These are phyloP conservation scores for Drosophila arawakana DNA, from an alignment of 1,140 invertebrate species.

Conservation along the genomic window DNA sequence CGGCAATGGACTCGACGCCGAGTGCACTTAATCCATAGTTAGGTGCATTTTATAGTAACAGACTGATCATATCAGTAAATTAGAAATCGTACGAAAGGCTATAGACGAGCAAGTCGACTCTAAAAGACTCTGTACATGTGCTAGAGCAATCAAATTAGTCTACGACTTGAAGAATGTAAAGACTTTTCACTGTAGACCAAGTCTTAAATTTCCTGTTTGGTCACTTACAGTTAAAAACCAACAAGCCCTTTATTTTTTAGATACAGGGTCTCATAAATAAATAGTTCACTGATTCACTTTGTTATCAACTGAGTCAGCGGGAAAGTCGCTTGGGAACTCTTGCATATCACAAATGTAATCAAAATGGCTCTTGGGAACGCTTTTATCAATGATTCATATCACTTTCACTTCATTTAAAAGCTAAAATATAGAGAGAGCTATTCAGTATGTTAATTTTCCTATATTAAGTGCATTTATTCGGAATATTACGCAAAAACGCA, in stretches of 20 bases:
- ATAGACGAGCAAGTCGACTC: no score
- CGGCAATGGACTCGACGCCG: neutral
- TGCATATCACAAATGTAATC: neutral
- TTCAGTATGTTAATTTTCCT: neutral
- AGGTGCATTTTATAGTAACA: conserved; percentile 8
- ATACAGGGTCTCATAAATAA: neutral
- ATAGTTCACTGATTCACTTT: neutral
- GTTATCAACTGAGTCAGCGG: conserved; percentile 7
- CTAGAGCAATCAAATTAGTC: no score
- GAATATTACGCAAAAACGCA: neutral
- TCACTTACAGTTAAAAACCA: no score
- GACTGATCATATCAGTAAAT: neutral
- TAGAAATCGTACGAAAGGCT: no score
- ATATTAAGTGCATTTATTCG: neutral
- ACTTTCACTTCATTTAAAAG: neutral
- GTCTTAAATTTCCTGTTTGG: no score
- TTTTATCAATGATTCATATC: conserved; percentile 2
- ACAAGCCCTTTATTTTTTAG: no score
- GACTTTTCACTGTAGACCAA: no score
- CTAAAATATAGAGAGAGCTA: neutral
- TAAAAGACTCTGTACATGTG: no score
- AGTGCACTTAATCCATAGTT: neutral
- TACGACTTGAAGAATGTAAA: no score
- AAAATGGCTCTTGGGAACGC: neutral
- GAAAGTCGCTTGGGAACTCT: neutral